Base-by-base conservation (phyloP, 2,113 vertebrate genomes). In the Trachemys scripta region DNA sequence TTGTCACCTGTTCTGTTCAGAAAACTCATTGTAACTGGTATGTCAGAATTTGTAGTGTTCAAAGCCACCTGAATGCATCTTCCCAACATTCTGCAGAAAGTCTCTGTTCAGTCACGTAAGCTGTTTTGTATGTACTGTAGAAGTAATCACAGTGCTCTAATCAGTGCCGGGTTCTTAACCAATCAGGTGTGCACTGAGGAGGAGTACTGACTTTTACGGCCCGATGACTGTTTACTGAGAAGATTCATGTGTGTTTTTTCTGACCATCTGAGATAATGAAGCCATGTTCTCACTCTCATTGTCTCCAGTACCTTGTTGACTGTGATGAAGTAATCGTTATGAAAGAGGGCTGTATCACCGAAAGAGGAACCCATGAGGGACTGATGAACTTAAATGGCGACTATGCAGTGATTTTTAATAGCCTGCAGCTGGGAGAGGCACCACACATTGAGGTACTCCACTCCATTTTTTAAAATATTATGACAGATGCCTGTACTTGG, bases 271-370 rank as follows among this genome's bases (percentile, higher is more conserved):
- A 31, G 1, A 0, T 31, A 45, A 9, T 27, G n/a, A 93, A 25
- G 10, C 83, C 84, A 3, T 81, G 31, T 86, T 96, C 54, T 95
- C 69, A 1, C 69, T 96, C 79, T 79, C 22, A 5, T 90, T 97
- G 89, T 97, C 85, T 94, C 38, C 88, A 99, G 99, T 99, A 99
- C 93, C 98, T 99, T 82, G 99, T 99, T 90, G 99, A 99, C 93
- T 99, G 99, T 96, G 99, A 99, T 97, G 99, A 99, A 72, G 98
- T 99, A 90, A 98, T 99, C 97, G 98, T 99, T 98, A 99, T 99
- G 99, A 99, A 98, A 84, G 99, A 99, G 69, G 99, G 99, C 81
- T 99, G 98, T 84, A 98, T 99, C 82, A 99, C 98, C 0, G 99
- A 99, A 97, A 98, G 98, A 94, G 99, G 99, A 84, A 99, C 98